Percentiles rank a stretch among this genome's conserved stretches.
Evolutionary conservation across 2,888 invertebrate species (phyloP).

Genomic region (Apamea epomidion): DNA sequence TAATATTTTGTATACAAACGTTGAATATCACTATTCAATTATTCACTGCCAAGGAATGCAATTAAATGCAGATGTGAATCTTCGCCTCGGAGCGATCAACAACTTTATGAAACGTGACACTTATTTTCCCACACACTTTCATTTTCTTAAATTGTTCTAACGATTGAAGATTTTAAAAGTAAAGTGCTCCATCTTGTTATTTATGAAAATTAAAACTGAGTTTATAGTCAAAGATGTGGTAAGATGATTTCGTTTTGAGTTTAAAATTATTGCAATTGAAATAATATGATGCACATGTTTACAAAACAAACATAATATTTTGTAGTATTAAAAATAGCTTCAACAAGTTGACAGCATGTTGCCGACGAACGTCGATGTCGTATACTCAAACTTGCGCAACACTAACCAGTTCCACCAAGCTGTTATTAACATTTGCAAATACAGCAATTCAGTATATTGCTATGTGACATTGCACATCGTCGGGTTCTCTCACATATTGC

Average conservation of each 20-base stretch:
- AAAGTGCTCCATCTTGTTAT: background rate
- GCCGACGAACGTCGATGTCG: too few relatives aligned
- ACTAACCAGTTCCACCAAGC: background rate
- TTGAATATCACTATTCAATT: background rate
- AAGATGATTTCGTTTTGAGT: background rate
- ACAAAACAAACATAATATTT: background rate
- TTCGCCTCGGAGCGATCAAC: background rate
- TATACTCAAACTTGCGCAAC: background rate
- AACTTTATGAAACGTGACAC: too few relatives aligned
- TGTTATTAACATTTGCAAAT: slow-evolving; percentile 8
- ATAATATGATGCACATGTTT: background rate
- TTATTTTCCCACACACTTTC: background rate
- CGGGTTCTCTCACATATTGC: background rate
- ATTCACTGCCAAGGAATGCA: background rate
- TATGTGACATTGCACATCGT: slow-evolving; percentile 9
- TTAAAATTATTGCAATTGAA: background rate
- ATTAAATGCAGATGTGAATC: background rate
- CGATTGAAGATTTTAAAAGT: background rate
- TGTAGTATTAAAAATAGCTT: background rate
- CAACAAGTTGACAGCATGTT: background rate
- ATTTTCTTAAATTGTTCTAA: background rate
- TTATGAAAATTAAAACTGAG: background rate
- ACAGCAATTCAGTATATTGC: background rate
- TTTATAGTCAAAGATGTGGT: background rate
- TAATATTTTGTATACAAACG: background rate